These are phyloP conservation scores for Parazoanthus darwini DNA, from an alignment of 92 coral and sea anemone species.

Conservation along the genomic window DNA sequence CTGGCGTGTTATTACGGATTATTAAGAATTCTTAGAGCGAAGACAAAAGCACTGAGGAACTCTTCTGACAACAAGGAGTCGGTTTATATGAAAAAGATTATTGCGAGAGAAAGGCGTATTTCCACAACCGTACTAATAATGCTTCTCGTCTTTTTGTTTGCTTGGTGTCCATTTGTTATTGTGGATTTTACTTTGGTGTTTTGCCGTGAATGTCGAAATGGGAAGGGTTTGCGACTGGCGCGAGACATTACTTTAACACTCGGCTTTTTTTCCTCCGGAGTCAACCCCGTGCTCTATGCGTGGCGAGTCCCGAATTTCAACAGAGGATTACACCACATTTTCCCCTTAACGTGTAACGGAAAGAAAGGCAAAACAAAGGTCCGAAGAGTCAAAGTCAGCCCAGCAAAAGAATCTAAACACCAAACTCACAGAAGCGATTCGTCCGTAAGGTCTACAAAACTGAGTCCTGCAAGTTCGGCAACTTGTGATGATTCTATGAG, in stretches of 20 bases:
- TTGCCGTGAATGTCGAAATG: conserved; percentile 64
- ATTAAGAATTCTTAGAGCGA: conserved; percentile 55
- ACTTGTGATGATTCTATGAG: not conserved
- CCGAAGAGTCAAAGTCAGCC: conserved; percentile 15
- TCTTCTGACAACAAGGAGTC: conserved; percentile 53
- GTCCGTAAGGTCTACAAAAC: conserved; percentile 12
- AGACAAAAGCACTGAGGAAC: conserved; percentile 52
- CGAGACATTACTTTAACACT: conserved; percentile 72
- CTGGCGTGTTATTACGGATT: conserved; percentile 69
- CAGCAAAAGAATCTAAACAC: not conserved
- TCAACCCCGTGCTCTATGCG: conserved; percentile 75
- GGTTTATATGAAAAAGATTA: conserved; percentile 48
- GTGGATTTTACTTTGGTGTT: conserved; percentile 74
- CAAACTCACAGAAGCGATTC: conserved; percentile 6
- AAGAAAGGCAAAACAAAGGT: conserved; percentile 21
- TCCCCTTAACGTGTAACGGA: not conserved
- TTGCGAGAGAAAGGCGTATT: conserved; percentile 69
- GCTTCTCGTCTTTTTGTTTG: conserved; percentile 69
- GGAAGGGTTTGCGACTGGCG: conserved; percentile 53
- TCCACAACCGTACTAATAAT: conserved; percentile 82
- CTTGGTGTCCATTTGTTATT: conserved; percentile 83
- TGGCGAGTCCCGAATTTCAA: conserved; percentile 82
- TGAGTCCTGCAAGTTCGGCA: conserved; percentile 12
- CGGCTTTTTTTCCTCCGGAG: conserved; percentile 82
- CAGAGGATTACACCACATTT: conserved; percentile 54